Conservation (phyloP, 1,140 invertebrate species). For the Trachymyrmex septentrionalis region DNA sequence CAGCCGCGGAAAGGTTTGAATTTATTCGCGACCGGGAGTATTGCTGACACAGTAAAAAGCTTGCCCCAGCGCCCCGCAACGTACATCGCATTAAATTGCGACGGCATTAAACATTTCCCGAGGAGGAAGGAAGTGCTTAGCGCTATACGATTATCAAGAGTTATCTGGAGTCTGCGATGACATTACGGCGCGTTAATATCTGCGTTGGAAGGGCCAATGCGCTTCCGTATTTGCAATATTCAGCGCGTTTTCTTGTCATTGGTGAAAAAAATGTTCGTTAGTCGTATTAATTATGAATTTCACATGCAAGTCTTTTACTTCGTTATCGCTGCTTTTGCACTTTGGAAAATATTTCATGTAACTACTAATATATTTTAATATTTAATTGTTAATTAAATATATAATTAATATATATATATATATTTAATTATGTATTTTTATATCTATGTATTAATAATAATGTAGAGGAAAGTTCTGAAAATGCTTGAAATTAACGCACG, state of each 20-base stretch:
- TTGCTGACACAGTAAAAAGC: conserved; percentile 34
- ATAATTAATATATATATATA: not conserved
- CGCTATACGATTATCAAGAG: conserved; percentile 22
- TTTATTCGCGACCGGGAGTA: conserved; percentile 39
- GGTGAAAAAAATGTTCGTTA: conserved; percentile 37
- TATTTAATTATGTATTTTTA: not conserved
- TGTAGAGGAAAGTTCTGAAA: not conserved
- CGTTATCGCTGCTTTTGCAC: not conserved
- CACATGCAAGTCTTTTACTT: conserved; percentile 41
- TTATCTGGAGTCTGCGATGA: conserved; percentile 12
- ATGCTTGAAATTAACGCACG: too few species aligned
- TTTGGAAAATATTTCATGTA: conserved; percentile 42
- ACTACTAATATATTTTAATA: conserved; percentile 22
- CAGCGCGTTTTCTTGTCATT: conserved; percentile 18
- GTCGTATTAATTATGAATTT: conserved; percentile 50
- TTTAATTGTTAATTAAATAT: conserved; percentile 44
- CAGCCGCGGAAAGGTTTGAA: conserved; percentile 42
- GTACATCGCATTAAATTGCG: conserved; percentile 50
- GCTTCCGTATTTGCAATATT: not conserved
- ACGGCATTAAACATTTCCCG: conserved; percentile 22
- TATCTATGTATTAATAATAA: not conserved
- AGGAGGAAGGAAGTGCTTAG: conserved; percentile 17
- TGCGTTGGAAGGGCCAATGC: not conserved
- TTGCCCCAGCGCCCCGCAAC: not conserved
- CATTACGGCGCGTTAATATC: conserved; percentile 14